Evolutionary conservation across 2,113 vertebrate species (phyloP).

Genomic region (Clupea harengus): DNA sequence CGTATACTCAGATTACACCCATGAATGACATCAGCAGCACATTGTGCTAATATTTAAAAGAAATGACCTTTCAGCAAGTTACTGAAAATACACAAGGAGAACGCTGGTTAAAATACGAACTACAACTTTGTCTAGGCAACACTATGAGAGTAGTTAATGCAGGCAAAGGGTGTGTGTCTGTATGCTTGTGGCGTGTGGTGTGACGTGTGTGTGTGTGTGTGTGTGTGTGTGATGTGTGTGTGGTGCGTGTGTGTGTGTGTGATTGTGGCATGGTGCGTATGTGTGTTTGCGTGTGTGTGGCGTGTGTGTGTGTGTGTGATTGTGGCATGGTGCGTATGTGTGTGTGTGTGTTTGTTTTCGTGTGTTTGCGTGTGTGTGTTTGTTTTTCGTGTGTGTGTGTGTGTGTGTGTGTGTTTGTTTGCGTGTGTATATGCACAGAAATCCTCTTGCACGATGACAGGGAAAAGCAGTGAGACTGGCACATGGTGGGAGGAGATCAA

Average conservation of each 20-base stretch:
- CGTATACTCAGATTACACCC: slow-evolving; percentile 74
- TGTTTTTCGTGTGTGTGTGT: not conserved
- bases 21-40: slow-evolving; percentile 70
- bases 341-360: not conserved
- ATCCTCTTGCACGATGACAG: slow-evolving; percentile 43
- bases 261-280: not conserved
- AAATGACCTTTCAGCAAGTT: slow-evolving; percentile 79
- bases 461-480: slow-evolving; percentile 28
- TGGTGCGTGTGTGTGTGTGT: not conserved
- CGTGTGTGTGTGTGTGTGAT: not conserved
- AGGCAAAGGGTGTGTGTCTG: slow-evolving; percentile 18
- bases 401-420: not conserved
- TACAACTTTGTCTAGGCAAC: slow-evolving; percentile 72
- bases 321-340: not conserved
- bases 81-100: slow-evolving; percentile 92
- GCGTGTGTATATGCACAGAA: slow-evolving; percentile 13
- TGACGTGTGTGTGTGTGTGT: slow-evolving; percentile 13
- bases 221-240: not conserved
- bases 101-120: slow-evolving; percentile 83
- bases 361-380: not conserved
- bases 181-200: not conserved
- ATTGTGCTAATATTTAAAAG: slow-evolving; percentile 64
- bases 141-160: slow-evolving; percentile 38
- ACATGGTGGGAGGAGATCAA: slow-evolving; percentile 30
- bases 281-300: not conserved